These are phyloP conservation scores for Leptarthrus brevirostris DNA, from an alignment of 2,888 invertebrate species.

Conservation along the genomic window DNA sequence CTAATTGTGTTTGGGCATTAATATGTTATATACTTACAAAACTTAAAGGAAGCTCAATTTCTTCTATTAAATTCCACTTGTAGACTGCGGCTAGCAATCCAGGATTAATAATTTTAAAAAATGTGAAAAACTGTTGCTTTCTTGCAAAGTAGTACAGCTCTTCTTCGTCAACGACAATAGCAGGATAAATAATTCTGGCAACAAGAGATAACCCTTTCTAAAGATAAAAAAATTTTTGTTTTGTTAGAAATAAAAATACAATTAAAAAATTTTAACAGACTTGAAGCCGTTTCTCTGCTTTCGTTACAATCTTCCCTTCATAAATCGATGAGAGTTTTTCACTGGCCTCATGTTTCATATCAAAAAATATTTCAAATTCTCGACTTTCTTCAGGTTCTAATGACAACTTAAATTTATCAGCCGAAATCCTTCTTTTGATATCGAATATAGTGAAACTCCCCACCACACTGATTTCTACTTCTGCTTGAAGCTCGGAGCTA, in stretches of 20 bases:
- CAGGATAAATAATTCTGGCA: constrained; percentile 32
- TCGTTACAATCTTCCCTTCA: constrained; percentile 38
- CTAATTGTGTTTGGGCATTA: too few relatives aligned
- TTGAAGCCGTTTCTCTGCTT: background rate
- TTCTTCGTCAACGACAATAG: constrained; percentile 9
- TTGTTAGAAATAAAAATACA: too few relatives aligned
- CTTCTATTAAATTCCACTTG: constrained; percentile 34
- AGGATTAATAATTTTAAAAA: constrained; percentile 44
- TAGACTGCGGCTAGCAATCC: constrained; percentile 30
- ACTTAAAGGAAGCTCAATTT: background rate
- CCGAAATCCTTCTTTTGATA: background rate
- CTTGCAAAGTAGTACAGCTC: constrained; percentile 11
- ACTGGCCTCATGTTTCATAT: background rate
- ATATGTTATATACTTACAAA: constrained; percentile 12
- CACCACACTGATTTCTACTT: constrained; percentile 2
- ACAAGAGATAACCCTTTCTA: constrained; percentile 30
- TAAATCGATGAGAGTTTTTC: constrained; percentile 8
- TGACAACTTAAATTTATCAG: background rate
- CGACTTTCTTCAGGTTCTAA: constrained; percentile 28
- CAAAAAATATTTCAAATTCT: constrained; percentile 42
- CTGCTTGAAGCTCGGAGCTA: background rate
- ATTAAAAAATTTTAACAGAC: background rate
- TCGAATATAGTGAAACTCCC: constrained; percentile 46
- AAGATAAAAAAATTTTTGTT: background rate
- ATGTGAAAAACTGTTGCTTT: constrained; percentile 22